Evolutionary conservation across 1,140 invertebrate species (phyloP), one percentile per base, ranked within the genome.

Genomic region (Ceratina calcarata): DNA sequence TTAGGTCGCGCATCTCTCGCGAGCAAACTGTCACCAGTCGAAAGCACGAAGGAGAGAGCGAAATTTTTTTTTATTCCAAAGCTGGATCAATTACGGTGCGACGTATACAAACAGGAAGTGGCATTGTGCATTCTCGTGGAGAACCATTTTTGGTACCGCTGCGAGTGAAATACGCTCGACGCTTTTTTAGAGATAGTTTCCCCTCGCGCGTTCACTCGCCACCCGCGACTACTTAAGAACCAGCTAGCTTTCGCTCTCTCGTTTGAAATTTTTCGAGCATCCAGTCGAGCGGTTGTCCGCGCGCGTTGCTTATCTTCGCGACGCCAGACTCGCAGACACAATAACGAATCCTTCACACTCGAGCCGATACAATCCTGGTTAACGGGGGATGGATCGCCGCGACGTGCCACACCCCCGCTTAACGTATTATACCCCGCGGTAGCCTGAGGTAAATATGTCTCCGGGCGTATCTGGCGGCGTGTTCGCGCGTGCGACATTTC

Each of bases 311-410:
- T 90, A 90, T 90, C 88, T 83, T 8, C 6, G 15, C 64, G 65
- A 58, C n/a, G 65, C 57, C 86, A 85, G 83, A 57, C 71, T 12
- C 79, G 65, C 37, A 20, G 64, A 62, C 74, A 79, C 86, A 89
- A 89, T 89, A 88, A 91, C 84, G 83, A 87, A 90, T 90, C 87
- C 81, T 90, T 89, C 77, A 83, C 87, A 89, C 86, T 90, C 74
- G 84, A 87, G 61, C 82, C 81, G 85, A 78, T 88, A 87, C 86
- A 89, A 90, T 87, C 88, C 86, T 70, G 86, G 83, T 84, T 69
- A 87, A 88, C 81, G 73, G 27, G 75, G 69, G 20, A 27, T 53
- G 37, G 65, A 20, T 24, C 66, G 55, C 66, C 67, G 37, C 24
- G 60, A 66, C 83, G 75, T 72, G 80, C 78, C 86, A 88, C 37